Percentiles rank a stretch among this genome's conserved stretches.
phyloP scores from a whole-genome alignment of 2,113 vertebrate genomes.

The Speoplatyrhinus poulsoni region DNA sequence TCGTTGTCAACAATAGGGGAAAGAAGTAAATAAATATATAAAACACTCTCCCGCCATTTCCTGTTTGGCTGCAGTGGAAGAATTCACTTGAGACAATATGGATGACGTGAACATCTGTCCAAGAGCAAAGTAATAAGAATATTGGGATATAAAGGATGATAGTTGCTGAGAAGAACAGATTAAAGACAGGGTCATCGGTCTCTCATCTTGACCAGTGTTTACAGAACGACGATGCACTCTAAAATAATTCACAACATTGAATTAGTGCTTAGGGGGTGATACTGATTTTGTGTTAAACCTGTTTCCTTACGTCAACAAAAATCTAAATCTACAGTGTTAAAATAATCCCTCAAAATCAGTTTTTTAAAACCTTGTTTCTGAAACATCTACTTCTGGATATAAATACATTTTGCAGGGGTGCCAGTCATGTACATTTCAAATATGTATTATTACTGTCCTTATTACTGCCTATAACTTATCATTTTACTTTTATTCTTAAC shows the following conservation, averaged over 20 bases:
- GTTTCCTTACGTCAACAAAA: not conserved
- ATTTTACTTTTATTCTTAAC: too few species aligned
- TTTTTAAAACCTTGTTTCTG: too few species aligned
- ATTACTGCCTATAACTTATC: too few species aligned
- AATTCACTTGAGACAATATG: constrained; percentile 45
- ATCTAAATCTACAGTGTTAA: too few species aligned
- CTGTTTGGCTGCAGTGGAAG: constrained; percentile 56
- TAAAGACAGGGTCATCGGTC: not conserved
- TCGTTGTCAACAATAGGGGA: constrained; percentile 42
- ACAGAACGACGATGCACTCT: constrained; percentile 21
- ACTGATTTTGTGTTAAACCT: constrained; percentile 20
- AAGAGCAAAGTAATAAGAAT: constrained; percentile 12
- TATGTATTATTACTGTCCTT: too few species aligned
- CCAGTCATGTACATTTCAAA: too few species aligned
- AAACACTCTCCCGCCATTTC: constrained; percentile 46
- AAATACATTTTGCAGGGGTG: too few species aligned
- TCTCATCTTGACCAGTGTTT: constrained; percentile 17
- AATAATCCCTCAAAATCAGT: too few species aligned
- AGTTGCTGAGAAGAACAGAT: not conserved
- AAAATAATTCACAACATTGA: constrained; percentile 21
- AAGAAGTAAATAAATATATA: too few species aligned
- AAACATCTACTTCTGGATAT: too few species aligned
- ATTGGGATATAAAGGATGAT: not conserved
- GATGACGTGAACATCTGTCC: constrained; percentile 30
- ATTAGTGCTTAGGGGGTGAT: constrained; percentile 44